Evolutionary conservation across 2,113 vertebrate genomes (phyloP).

Genomic region (Xenus cinereus): DNA sequence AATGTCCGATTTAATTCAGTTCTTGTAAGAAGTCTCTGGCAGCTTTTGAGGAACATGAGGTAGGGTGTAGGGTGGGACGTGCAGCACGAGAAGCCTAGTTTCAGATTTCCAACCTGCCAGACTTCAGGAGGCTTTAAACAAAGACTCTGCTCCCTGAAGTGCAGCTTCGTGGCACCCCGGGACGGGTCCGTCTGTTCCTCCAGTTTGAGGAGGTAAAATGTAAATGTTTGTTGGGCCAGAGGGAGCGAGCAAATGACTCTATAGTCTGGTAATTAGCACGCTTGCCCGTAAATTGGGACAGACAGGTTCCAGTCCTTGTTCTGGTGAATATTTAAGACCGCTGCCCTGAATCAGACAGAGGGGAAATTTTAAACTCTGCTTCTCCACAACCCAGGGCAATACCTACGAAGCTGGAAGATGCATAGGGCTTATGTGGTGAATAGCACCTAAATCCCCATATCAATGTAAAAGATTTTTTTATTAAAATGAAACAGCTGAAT

Average conservation of each 20-base stretch:
- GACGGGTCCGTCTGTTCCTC: neutral
- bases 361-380: neutral
- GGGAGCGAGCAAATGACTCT: conserved; percentile 47
- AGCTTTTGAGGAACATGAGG: neutral
- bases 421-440: neutral
- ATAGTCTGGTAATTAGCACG: conserved; percentile 52
- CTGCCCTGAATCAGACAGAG: conserved; percentile 19
- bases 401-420: neutral
- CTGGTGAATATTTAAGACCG: conserved; percentile 18
- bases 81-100: neutral
- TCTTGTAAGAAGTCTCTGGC: neutral
- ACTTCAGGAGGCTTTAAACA: neutral
- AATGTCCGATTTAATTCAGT: neutral
- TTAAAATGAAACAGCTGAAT: neutral
- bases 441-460: neutral
- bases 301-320: conserved; percentile 35
- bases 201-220: conserved; percentile 45
- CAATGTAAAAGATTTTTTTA: neutral
- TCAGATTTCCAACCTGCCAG: neutral
- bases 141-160: neutral
- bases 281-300: conserved; percentile 4
- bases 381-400: neutral
- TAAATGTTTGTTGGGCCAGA: conserved; percentile 48
- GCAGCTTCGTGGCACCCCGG: neutral
- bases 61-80: neutral